Evolutionary conservation across 1,140 invertebrate genomes (phyloP), one percentile per base, ranked within the genome.

Genomic region (Achatina immaculata): DNA sequence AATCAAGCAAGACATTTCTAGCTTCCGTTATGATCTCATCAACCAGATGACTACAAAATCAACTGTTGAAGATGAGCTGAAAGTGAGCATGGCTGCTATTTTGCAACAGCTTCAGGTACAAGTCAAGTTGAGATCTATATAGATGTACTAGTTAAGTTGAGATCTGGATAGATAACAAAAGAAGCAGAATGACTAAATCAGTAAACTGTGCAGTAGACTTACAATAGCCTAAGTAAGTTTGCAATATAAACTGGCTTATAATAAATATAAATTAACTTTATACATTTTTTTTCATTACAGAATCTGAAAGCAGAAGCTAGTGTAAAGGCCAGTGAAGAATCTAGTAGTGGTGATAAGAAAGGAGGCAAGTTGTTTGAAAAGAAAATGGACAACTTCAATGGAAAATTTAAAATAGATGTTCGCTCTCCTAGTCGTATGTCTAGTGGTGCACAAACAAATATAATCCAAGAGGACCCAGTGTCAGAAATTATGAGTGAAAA

Each of bases 1-100:
- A 80, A 89, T 90, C 31, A 90, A 90, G 79, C 89, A 90, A 55
- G 89, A 90, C 62, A 86, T 90, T 42, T 89, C 88, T 0, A 90
- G 89, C 80, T 90, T 90, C 83, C 84, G 89, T 24, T 90, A 88
- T 71, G 89, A 90, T 76, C 88, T 89, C 78, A 69, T 90, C 38
- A 90, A 87, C 71, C 77, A 82, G 75, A 80, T 81, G 82, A 76
- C 79, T 36, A 77, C 74, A 16, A 81, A 80, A 48, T 74, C 81
- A n/a, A 38, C 62, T 0, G 45, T 85, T 16, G 80, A 83, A 73
- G 75, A 81, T 11, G 84, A 85, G 36, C 78, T 85, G 48, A 62
- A 81, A 4, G n/a, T 28, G 16, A 76, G 80, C 71, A 69, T 83
- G 40, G 77, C 74, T 51, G 69, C 78, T 40, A 81, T 83, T 0